Conservation (phyloP, 2,113 vertebrate genomes). For the Hemiscyllium ocellatum region DNA sequence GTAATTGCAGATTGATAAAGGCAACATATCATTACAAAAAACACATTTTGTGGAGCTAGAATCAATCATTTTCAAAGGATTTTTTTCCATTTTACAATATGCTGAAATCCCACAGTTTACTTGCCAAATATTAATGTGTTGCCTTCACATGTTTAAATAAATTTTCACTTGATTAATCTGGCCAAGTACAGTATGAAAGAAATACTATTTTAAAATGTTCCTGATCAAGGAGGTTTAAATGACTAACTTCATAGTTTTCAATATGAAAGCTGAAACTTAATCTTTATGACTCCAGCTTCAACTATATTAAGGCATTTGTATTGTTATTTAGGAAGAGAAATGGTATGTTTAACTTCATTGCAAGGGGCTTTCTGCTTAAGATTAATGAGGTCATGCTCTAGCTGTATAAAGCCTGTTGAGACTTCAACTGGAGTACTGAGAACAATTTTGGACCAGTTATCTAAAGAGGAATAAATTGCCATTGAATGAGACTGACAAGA, state of each 20-base stretch:
- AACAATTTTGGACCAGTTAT: too few relatives aligned
- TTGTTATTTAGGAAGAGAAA: too few relatives aligned
- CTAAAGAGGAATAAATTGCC: too few relatives aligned
- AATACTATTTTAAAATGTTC: background rate
- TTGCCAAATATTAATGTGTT: background rate
- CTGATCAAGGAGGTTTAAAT: background rate
- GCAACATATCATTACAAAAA: background rate
- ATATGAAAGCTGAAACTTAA: background rate
- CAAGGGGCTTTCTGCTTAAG: too few relatives aligned
- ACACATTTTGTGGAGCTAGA: background rate
- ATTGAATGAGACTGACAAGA: too few relatives aligned
- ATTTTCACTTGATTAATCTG: background rate
- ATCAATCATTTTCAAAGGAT: background rate
- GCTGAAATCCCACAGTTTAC: background rate
- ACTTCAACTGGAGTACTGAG: too few relatives aligned
- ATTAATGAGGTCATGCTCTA: too few relatives aligned
- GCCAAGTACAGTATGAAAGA: background rate
- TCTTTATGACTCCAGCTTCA: background rate
- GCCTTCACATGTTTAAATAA: background rate
- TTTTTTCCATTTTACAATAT: too few relatives aligned
- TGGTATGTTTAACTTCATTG: too few relatives aligned
- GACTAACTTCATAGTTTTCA: background rate
- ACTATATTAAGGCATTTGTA: background rate
- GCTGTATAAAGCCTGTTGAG: too few relatives aligned
- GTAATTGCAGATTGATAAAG: background rate